Conservation (phyloP, 2,797 vertebrate genomes). For the Characodon lateralis region DNA sequence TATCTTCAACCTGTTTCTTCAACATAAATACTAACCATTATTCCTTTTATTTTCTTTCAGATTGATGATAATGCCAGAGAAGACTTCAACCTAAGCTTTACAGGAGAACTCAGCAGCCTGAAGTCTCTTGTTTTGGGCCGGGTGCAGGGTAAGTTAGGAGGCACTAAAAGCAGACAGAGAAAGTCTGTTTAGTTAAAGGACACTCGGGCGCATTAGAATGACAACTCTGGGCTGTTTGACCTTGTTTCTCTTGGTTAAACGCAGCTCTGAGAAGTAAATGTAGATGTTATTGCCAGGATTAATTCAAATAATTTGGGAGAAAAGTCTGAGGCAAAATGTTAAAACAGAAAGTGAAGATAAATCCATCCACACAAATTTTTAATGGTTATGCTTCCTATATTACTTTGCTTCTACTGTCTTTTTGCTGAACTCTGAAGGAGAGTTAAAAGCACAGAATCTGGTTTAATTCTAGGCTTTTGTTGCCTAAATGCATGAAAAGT, state of each 20-base stretch:
- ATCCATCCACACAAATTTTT: neutral
- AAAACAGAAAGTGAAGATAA: neutral
- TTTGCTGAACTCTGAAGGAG: neutral
- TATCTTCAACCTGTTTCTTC: neutral
- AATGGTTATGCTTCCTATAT: neutral
- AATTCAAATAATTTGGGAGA: conserved; percentile 1
- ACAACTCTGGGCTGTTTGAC: conserved; percentile 19
- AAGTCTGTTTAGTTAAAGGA: conserved; percentile 8
- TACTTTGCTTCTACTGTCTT: neutral
- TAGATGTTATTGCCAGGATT: conserved; percentile 12
- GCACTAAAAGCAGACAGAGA: conserved; percentile 3
- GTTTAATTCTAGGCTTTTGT: neutral
- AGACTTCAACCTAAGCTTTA: conserved; percentile 86
- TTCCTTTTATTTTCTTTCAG: conserved; percentile 66
- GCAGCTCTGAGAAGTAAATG: neutral
- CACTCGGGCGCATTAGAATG: conserved; percentile 27
- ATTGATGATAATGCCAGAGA: conserved; percentile 84
- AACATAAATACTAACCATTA: neutral
- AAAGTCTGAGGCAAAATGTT: conserved; percentile 10
- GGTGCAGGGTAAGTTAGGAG: conserved; percentile 81
- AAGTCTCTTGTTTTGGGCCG: conserved; percentile 87
- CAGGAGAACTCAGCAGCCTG: conserved; percentile 87
- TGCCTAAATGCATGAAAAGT: neutral
- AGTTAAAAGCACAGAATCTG: neutral
- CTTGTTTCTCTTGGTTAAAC: neutral